These are phyloP conservation scores for Cassiopea xamachana DNA, from an alignment of 30 jellyfish, hydroid and myxozoan genomes.

Conservation along the genomic window DNA sequence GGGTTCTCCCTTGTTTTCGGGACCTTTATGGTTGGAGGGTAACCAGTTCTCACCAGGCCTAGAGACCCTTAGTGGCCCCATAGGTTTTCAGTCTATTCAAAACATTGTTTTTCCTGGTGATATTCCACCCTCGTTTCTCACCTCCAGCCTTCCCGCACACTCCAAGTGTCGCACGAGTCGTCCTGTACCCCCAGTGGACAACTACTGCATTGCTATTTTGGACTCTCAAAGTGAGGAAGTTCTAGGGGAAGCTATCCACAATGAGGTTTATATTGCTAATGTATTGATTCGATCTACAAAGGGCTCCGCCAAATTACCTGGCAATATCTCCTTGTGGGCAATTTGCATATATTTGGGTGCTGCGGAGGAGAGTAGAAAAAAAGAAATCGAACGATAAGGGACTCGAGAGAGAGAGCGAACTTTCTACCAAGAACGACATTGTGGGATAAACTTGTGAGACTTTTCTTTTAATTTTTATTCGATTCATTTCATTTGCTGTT, in stretches of 20 bases:
- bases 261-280: background rate
- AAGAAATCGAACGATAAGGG: too few species aligned
- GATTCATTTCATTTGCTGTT: too few species aligned
- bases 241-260: too few species aligned
- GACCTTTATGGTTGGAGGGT: slow-evolving; percentile 51
- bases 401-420: too few species aligned
- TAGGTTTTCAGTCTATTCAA: background rate
- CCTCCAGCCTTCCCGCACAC: background rate
- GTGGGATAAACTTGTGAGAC: too few species aligned
- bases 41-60: slow-evolving; percentile 41
- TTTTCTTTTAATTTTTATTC: too few species aligned
- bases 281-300: background rate
- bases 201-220: background rate
- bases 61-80: slow-evolving; percentile 47
- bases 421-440: too few species aligned
- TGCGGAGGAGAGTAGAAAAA: too few species aligned
- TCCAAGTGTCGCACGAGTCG: slow-evolving; percentile 37
- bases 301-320: background rate
- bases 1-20: slow-evolving; percentile 25
- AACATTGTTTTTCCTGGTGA: background rate
- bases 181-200: slow-evolving; percentile 6
- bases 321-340: background rate
- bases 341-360: too few species aligned
- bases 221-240: background rate
- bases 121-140: background rate